A percentile compares a stretch with the other conserved stretches of the same genome.
Conservation (phyloP, 1,140 invertebrate species). For the Dendrolimus punctatus region DNA sequence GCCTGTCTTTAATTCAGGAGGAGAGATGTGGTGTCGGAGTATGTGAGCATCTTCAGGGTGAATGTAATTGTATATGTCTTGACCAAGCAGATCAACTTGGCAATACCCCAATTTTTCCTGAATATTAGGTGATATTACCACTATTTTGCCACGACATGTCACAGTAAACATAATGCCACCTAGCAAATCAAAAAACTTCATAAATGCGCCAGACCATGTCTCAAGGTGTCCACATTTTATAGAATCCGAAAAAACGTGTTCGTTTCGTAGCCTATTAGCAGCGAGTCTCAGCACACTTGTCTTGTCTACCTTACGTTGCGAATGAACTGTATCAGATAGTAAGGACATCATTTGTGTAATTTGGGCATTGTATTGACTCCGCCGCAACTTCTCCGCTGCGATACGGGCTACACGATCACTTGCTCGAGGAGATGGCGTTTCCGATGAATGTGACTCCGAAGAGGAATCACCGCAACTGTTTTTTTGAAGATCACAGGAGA, state of each 20-base stretch:
- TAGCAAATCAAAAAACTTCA: constrained; percentile 73
- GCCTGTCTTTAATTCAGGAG: constrained; percentile 62
- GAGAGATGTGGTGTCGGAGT: constrained; percentile 81
- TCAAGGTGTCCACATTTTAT: constrained; percentile 60
- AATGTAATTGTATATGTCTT: constrained; percentile 86
- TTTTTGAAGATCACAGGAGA: constrained; percentile 30
- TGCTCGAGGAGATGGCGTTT: constrained; percentile 39
- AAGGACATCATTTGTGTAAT: constrained; percentile 87
- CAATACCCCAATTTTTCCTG: constrained; percentile 89
- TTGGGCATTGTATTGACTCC: constrained; percentile 91
- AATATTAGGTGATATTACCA: constrained; percentile 89
- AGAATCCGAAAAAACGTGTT: constrained; percentile 72
- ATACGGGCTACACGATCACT: constrained; percentile 84
- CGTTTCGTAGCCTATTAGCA: constrained; percentile 80
- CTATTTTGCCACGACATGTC: constrained; percentile 86
- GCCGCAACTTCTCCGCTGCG: constrained; percentile 89
- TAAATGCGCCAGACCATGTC: constrained; percentile 58
- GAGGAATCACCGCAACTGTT: constrained; percentile 47
- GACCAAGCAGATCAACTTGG: constrained; percentile 89
- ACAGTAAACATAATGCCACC: constrained; percentile 86
- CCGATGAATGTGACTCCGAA: constrained; percentile 53
- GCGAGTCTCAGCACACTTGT: constrained; percentile 90
- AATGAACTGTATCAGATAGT: constrained; percentile 87
- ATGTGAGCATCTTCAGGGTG: constrained; percentile 85
- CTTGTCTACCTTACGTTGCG: constrained; percentile 90